Base-by-base conservation (phyloP, 64 coral and sea anemone genomes). In the Montipora foliosa region DNA sequence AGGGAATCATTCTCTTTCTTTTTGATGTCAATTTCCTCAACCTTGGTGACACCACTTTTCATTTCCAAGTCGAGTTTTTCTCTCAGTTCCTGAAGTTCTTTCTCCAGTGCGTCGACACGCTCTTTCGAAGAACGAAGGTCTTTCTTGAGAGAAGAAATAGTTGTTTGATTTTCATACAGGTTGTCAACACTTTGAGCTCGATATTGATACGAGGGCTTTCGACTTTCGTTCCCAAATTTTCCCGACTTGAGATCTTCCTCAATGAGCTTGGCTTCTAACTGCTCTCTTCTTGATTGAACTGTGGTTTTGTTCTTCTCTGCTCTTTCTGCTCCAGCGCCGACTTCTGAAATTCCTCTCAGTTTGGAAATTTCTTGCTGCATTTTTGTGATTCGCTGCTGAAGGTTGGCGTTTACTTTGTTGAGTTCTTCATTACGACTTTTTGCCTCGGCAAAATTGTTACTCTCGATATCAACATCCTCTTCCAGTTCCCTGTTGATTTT, bases 381-480 rank as follows among this genome's bases (percentile, higher is more conserved):
- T 7, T 71, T 86, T 8, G 47, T 13, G 13, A 71, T 71, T 16
- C 25, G 62, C 44, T 86, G 64, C n/a, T 46, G 64, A 49, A 86
- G 82, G 67, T 71, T 67, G 0, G 66, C 8, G 21, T 86, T 86
- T 4, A 17, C 47, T 50, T 72, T 70, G 44, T 71, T 86, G 13
- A 86, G 64, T 50, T 86, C 82, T 4, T 67, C 45, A 71, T 48
- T 86, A 5, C 66, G 82, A 1, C 15, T 20, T 47, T 71, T 86
- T n/a, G 66, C 82, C 20, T 72, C 82, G 21, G 66, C 66, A 13
- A 71, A 45, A 20, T 72, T 71, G 44, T 50, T 49, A 16, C 62
- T 86, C 45, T 86, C 82, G 9, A 86, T 86, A n/a, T 86, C 82
- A 22, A 86, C 37, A 44, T 86, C 82, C 8, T 86, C 82, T 24